phyloP scores from a whole-genome alignment of 2,888 invertebrate species.

The Liodrosophila aerea region DNA sequence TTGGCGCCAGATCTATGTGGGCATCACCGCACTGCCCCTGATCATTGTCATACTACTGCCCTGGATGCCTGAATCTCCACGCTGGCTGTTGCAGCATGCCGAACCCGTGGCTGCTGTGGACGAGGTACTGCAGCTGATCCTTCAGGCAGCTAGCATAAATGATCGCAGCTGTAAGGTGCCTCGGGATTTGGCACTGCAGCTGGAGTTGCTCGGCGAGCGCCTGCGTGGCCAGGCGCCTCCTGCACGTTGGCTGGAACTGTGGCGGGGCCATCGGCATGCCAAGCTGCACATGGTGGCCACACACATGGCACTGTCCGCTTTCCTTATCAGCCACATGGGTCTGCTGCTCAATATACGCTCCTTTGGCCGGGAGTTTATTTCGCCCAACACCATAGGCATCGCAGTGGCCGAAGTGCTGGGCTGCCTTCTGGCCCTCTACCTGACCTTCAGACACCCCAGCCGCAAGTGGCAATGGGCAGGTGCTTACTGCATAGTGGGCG shows the following conservation, averaged over 20 bases:
- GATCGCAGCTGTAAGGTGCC: conserved; percentile 74
- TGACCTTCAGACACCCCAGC: conserved; percentile 72
- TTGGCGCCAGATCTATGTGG: conserved; percentile 82
- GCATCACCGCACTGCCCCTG: conserved; percentile 81
- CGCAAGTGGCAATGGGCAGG: conserved; percentile 82
- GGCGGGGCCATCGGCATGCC: conserved; percentile 72
- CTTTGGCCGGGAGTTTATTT: conserved; percentile 81
- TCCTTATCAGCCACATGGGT: conserved; percentile 82
- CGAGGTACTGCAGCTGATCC: conserved; percentile 76
- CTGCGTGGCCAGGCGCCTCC: conserved; percentile 64
- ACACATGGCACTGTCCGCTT: conserved; percentile 80
- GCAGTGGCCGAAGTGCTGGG: conserved; percentile 82
- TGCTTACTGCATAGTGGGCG: conserved; percentile 79
- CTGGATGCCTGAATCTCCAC: conserved; percentile 83
- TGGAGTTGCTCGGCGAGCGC: conserved; percentile 50
- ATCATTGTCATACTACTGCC: conserved; percentile 79
- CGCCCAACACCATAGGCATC: conserved; percentile 80
- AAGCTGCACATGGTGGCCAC: conserved; percentile 74
- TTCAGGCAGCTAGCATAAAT: conserved; percentile 79
- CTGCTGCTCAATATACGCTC: conserved; percentile 82
- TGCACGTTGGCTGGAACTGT: conserved; percentile 78
- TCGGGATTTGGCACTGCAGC: conserved; percentile 69
- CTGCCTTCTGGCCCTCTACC: conserved; percentile 80
- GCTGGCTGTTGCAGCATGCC: conserved; percentile 81
- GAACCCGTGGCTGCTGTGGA: conserved; percentile 58